Conservation (phyloP, 2,888 invertebrate species). For the Amiota mariae region DNA sequence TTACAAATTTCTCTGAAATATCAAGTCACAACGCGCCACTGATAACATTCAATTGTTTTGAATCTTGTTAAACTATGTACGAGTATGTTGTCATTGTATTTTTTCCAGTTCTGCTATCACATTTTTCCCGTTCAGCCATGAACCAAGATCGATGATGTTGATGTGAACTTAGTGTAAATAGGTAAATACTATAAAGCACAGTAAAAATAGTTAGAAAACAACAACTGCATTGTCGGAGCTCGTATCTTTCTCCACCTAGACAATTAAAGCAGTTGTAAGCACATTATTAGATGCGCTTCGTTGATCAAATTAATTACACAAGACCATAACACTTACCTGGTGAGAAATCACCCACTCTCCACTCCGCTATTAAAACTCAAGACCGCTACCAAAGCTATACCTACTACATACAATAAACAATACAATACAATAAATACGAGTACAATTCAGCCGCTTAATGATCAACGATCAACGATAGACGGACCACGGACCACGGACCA, state of each 20-base stretch:
- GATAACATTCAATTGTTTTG: constrained; percentile 58
- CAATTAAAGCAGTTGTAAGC: constrained; percentile 48
- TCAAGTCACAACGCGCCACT: constrained; percentile 30
- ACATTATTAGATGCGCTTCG: constrained; percentile 65
- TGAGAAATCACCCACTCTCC: background rate
- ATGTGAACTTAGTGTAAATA: too few species aligned
- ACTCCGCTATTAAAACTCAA: too few species aligned
- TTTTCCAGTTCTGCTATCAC: constrained; percentile 36
- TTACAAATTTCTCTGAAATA: too few species aligned
- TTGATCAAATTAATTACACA: constrained; percentile 59
- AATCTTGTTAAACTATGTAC: constrained; percentile 44
- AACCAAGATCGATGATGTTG: constrained; percentile 16
- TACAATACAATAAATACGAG: too few species aligned
- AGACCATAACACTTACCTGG: constrained; percentile 33
- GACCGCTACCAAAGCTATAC: too few species aligned
- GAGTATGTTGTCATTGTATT: constrained; percentile 35
- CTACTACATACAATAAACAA: too few species aligned
- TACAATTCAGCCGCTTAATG: too few species aligned
- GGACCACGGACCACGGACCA: too few species aligned
- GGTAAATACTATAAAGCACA: constrained; percentile 52
- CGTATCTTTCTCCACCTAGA: background rate
- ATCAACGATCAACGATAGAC: too few species aligned
- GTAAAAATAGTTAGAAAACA: constrained; percentile 1
- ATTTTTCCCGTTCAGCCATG: constrained; percentile 19
- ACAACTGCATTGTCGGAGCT: constrained; percentile 43